These are phyloP conservation scores for Morpho achilles DNA, from an alignment of 2,888 invertebrate genomes.

Conservation along the genomic window DNA sequence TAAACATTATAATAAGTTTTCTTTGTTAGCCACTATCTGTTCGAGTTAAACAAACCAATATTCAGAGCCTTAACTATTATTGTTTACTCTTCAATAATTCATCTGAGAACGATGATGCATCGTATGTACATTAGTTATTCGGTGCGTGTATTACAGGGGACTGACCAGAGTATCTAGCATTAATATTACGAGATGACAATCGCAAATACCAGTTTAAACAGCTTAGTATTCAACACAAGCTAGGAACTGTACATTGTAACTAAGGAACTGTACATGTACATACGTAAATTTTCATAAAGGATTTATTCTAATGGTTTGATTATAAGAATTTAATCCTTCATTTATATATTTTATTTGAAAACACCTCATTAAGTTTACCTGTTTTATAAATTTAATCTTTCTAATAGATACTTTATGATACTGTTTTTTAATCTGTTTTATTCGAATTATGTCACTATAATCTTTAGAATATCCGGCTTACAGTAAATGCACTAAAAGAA, in stretches of 20 bases:
- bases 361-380: too few relatives aligned
- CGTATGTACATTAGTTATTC: slow-evolving; percentile 28
- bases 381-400: too few relatives aligned
- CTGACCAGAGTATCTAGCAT: slow-evolving; percentile 28
- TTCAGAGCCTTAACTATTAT: slow-evolving; percentile 12
- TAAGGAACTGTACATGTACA: neutral
- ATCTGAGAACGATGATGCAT: slow-evolving; percentile 24
- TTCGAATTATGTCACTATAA: too few relatives aligned
- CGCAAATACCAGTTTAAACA: slow-evolving; percentile 11
- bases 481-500: too few relatives aligned
- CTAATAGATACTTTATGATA: too few relatives aligned
- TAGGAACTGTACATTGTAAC: neutral
- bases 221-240: slow-evolving; percentile 3
- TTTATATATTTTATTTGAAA: too few relatives aligned
- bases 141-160: slow-evolving; percentile 29
- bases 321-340: too few relatives aligned
- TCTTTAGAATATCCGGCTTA: too few relatives aligned
- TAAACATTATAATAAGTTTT: slow-evolving; percentile 38
- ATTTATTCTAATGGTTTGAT: too few relatives aligned
- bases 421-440: too few relatives aligned
- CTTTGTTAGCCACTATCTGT: slow-evolving; percentile 1
- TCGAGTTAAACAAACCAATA: neutral
- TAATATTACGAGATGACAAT: slow-evolving; percentile 14
- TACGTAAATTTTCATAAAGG: too few relatives aligned
- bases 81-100: slow-evolving; percentile 27